Conservation (phyloP, 2,888 invertebrate genomes). For the Acanthosepion pharaonis region DNA sequence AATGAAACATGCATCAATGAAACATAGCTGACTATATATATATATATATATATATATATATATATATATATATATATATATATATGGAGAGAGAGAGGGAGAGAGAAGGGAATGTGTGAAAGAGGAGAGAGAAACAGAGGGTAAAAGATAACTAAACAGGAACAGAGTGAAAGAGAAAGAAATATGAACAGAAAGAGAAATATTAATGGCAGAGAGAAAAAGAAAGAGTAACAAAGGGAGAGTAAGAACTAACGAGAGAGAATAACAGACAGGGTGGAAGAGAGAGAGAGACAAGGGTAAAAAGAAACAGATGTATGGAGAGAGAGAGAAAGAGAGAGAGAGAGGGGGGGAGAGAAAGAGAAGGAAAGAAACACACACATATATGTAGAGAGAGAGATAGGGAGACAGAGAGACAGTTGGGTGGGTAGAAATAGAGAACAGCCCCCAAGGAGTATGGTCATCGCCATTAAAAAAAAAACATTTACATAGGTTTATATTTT, state of each 20-base stretch:
- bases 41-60: too few relatives aligned
- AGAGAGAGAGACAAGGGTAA: background rate
- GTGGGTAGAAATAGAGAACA: background rate
- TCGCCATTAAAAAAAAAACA: too few relatives aligned
- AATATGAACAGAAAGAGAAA: background rate
- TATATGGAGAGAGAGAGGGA: too few relatives aligned
- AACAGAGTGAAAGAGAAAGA: background rate
- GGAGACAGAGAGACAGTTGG: background rate
- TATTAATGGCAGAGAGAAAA: background rate
- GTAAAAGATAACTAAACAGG: too few relatives aligned
- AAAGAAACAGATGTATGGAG: background rate
- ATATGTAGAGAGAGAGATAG: background rate
- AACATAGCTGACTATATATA: too few relatives aligned
- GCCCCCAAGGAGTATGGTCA: background rate
- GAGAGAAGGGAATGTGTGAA: too few relatives aligned
- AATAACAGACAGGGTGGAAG: background rate
- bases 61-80: too few relatives aligned
- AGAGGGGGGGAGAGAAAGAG: background rate
- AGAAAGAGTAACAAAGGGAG: too few relatives aligned
- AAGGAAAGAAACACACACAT: too few relatives aligned
- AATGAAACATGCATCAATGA: too few relatives aligned
- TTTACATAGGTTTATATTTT: too few relatives aligned
- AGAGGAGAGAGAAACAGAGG: too few relatives aligned
- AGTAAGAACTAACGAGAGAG: background rate
- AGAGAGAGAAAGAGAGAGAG: background rate